Evolutionary conservation across 2,113 vertebrate species (phyloP), one percentile per base, ranked within the genome.

Genomic region (Gadus chalcogrammus): DNA sequence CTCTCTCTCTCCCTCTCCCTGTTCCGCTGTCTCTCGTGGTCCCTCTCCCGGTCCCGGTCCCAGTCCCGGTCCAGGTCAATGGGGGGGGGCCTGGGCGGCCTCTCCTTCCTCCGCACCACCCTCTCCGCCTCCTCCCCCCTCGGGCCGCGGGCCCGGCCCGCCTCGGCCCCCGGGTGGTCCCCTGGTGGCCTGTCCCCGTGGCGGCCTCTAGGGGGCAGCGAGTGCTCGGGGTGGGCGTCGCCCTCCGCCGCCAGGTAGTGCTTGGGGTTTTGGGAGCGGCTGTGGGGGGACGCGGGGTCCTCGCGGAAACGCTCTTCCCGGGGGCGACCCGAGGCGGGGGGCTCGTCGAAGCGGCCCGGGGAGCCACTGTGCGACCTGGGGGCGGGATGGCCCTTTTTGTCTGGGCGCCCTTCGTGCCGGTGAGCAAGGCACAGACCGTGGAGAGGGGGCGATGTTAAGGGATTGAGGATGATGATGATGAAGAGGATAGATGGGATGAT

Each of bases 181-280:
- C 24, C 24, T 13, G 70, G 75, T 38, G 80, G 79, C 38, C 70
- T 82, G 69, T 87, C 84, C 38, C 82, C 73, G 69, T 82, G 87
- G 59, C 88, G 93, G 76, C 87, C 87, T 88, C 86, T 80, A 73
- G 79, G 78, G 65, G 84, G 35, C 67, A 80, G 66, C 27, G 79
- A 69, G 64, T 87, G 88, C 79, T 94, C 95, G 89, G 88, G 88
- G 84, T 83, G 83, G 0, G 76, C 71, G 27, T 90, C 88, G 5
- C 77, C 80, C 20, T 88, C 89, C 1, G 31, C 61, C 59, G 12
- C 64, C 35, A 67, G 71, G 75, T 5, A 31, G 70, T 69, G 74
- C 55, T 89, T 87, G 1, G 84, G 68, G 75, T 81, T 68, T 74
- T 62, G 83, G 52, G 77, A 80, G 16, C 3, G 75, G 38, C 72